Conservation (phyloP, 2,113 vertebrate genomes). For the Scatophagus argus region DNA sequence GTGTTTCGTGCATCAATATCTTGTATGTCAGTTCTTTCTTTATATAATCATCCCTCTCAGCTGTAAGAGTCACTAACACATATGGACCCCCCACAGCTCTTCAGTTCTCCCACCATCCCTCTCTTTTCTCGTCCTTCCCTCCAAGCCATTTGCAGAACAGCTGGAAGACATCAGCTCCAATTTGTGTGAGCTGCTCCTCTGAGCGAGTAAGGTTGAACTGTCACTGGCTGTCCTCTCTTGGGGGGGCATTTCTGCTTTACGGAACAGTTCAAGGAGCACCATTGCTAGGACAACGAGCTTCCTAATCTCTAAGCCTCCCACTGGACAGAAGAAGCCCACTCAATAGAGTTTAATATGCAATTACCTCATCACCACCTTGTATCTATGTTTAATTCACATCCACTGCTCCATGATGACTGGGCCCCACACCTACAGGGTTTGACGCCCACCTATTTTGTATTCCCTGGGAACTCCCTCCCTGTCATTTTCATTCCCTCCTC, state of each 20-base stretch:
- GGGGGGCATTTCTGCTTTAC: slow-evolving; percentile 7
- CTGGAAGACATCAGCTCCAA: slow-evolving; percentile 73
- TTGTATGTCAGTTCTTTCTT: neutral
- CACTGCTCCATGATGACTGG: slow-evolving; percentile 7
- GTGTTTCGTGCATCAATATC: slow-evolving; percentile 31
- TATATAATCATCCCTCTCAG: slow-evolving; percentile 55
- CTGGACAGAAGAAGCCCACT: slow-evolving; percentile 4
- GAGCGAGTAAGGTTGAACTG: slow-evolving; percentile 65
- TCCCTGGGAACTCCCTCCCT: slow-evolving; percentile 8
- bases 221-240: slow-evolving; percentile 56
- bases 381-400: slow-evolving; percentile 2
- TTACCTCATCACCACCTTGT: slow-evolving; percentile 5
- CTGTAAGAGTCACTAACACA: slow-evolving; percentile 54
- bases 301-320: slow-evolving; percentile 24
- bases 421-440: neutral
- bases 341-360: slow-evolving; percentile 17
- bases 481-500: slow-evolving; percentile 13
- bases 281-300: slow-evolving; percentile 22
- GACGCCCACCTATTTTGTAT: slow-evolving; percentile 28
- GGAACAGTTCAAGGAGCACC: slow-evolving; percentile 10
- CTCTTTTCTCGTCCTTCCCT: slow-evolving; percentile 37
- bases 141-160: slow-evolving; percentile 62
- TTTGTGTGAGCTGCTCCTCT: slow-evolving; percentile 68
- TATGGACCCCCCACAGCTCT: slow-evolving; percentile 67
- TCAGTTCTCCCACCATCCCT: slow-evolving; percentile 20